Evolutionary conservation across 2,888 invertebrate species (phyloP).

Genomic region (Cephus rjabovi): DNA sequence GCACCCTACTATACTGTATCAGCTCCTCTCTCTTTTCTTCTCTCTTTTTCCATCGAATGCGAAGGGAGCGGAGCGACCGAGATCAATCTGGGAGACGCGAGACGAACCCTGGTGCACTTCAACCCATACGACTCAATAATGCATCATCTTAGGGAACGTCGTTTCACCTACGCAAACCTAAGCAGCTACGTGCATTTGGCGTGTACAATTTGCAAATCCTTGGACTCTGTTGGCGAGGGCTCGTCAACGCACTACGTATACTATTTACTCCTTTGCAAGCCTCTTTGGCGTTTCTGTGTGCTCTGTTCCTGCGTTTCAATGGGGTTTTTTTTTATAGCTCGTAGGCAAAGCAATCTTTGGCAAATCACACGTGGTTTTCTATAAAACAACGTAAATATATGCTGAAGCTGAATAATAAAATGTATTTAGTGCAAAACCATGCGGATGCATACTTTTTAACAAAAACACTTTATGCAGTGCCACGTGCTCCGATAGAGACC

Average conservation of each 20-base stretch:
- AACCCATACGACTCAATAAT: constrained; percentile 40
- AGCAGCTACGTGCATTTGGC: constrained; percentile 16
- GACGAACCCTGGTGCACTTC: constrained; percentile 23
- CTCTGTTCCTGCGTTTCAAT: too few relatives aligned
- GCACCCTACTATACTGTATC: neutral
- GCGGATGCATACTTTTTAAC: too few relatives aligned
- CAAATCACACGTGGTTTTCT: too few relatives aligned
- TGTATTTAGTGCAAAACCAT: too few relatives aligned
- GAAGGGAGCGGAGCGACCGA: neutral
- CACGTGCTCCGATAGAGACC: too few relatives aligned
- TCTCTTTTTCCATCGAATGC: neutral
- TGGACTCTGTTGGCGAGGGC: neutral
- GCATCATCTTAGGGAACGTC: constrained; percentile 33
- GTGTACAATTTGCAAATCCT: neutral
- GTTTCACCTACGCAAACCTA: constrained; percentile 32
- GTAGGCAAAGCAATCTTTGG: too few relatives aligned
- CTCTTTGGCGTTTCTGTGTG: too few relatives aligned
- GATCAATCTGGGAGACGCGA: neutral
- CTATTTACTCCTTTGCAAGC: constrained; percentile 14
- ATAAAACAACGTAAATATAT: too few relatives aligned
- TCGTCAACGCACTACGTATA: constrained; percentile 30
- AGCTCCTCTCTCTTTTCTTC: neutral
- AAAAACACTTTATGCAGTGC: too few relatives aligned
- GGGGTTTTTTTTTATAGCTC: too few relatives aligned
- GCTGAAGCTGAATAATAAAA: too few relatives aligned